These are phyloP conservation scores for Andrena cerasifolii DNA, from an alignment of 1,140 invertebrate species.

Conservation along the genomic window DNA sequence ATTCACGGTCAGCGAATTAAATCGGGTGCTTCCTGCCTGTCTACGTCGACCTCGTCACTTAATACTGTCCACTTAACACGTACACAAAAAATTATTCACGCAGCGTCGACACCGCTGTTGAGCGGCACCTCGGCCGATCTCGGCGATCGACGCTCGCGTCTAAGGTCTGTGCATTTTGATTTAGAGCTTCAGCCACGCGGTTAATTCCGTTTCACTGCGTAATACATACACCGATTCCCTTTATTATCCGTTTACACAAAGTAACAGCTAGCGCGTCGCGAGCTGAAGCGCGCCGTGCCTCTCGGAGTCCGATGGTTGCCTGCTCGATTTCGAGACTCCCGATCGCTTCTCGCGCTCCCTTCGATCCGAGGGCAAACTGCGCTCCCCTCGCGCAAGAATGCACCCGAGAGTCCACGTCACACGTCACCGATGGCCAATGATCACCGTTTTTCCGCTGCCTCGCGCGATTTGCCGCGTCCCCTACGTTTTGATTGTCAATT, in stretches of 20 bases:
- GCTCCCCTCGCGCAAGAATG: not conserved
- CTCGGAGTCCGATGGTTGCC: no score
- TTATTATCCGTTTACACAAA: conserved; percentile 49
- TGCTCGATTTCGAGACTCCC: no score
- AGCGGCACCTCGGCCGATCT: not conserved
- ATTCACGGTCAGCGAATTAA: not conserved
- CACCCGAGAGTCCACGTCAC: conserved; percentile 38
- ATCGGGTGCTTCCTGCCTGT: not conserved
- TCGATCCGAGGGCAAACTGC: no score
- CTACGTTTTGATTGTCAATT: conserved; percentile 51
- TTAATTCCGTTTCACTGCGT: conserved; percentile 45
- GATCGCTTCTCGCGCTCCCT: no score
- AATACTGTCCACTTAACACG: conserved; percentile 40
- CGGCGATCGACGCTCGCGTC: conserved; percentile 10
- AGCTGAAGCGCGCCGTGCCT: conserved; percentile 2
- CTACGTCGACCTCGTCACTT: not conserved
- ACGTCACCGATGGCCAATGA: not conserved
- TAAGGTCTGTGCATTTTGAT: conserved; percentile 63
- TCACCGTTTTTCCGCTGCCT: not conserved
- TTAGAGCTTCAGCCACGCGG: conserved; percentile 65
- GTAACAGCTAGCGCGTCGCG: not conserved
- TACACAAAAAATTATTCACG: conserved; percentile 37
- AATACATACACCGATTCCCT: conserved; percentile 20
- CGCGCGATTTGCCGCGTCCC: no score
- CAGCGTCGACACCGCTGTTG: conserved; percentile 17